Base-by-base conservation (phyloP, 2,113 vertebrate genomes). In the Chionomys nivalis region DNA sequence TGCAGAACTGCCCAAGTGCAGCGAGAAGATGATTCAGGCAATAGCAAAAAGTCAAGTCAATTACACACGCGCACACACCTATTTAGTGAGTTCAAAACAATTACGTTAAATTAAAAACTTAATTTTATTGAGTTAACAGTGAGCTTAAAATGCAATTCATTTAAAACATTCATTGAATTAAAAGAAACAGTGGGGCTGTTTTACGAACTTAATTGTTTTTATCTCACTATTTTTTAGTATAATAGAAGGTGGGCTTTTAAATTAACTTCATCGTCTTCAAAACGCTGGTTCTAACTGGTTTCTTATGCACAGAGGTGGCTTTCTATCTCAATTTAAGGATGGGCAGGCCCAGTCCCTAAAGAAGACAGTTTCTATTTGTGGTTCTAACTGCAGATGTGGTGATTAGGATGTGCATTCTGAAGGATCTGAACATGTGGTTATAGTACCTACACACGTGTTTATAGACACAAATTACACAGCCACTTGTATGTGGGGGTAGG, bases 21-120 rank as follows among this genome's bases (percentile, higher is more conserved):
- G 58, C 75, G 44, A 87, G 76, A 89, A 91, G 70, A 55, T 21
- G n/a, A 63, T 79, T 90, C 58, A 87, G 89, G 65, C 87, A 91
- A 83, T 89, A 94, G 92, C 93, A 91, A 70, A 97, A 96, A 94
- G 68, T 52, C 86, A 93, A 94, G 87, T 93, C 95, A 93, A 82
- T 93, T 97, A 85, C 61, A 89, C 55, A 95, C 79, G 85, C 33
- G 26, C 73, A 91, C 65, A 96, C 61, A 83, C 95, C 96, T 97
- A 94, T 92, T 96, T 94, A 90, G 88, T 93, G 95, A 87, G 73
- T 91, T 94, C 94, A 87, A 91, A 96, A 96, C 95, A 94, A 96
- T 97, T 96, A 94, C 11, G 77, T 97, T 97, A 97, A 96, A 94
- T 97, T 97, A 77, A 97, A 97, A 97, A 96, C 88, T 95, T 96